Base-by-base conservation (phyloP, 1,140 invertebrate species). In the Halesus radiatus region DNA sequence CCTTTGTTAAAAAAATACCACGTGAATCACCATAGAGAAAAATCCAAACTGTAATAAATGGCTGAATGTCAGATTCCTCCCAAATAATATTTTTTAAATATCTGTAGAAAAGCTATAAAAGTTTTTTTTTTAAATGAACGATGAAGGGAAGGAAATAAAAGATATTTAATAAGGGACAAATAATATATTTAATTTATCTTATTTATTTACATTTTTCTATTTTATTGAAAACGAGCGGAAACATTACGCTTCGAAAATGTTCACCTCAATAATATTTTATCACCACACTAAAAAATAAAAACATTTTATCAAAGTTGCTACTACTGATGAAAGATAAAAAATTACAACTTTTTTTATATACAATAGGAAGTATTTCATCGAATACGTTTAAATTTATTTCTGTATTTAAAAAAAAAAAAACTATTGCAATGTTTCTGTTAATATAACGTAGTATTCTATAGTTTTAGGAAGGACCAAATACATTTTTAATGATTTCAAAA, bases 171-270 rank as follows among this genome's bases (percentile, higher is more conserved):
- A 56, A 29, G 76, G 60, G 76, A 78, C 76, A 78, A 78, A 70
- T 78, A 78, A 53, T 78, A 78, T 78, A 78, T 70, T 78, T 78
- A 56, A 78, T 78, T 70, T 78, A 64, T 26, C 76, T 78, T 78
- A 78, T 78, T 78, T 78, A 78, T 78, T 78, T 78, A 78, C 76
- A 78, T 68, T 68, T 56, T 16, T 78, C 76, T 78, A 78, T 53
- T 70, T 68, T 68, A 52, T 77, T 22, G 26, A 70, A 54, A 78
- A 68, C 37, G 20, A 78, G 22, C 54, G 53, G 13, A 77, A 66
- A 77, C n/a, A 52, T 77, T 64, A 77, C 75, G 10, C 13, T 23
- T 20, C 13, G 7, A 50, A 32, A 20, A 70, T 78, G 13, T 29
- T 78, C 20, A 37, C 20, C 8, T 70, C 20, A 22, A 72, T 53